Evolutionary conservation across 2,888 invertebrate genomes (phyloP).

Genomic region (Noctuana brunneofusca): DNA sequence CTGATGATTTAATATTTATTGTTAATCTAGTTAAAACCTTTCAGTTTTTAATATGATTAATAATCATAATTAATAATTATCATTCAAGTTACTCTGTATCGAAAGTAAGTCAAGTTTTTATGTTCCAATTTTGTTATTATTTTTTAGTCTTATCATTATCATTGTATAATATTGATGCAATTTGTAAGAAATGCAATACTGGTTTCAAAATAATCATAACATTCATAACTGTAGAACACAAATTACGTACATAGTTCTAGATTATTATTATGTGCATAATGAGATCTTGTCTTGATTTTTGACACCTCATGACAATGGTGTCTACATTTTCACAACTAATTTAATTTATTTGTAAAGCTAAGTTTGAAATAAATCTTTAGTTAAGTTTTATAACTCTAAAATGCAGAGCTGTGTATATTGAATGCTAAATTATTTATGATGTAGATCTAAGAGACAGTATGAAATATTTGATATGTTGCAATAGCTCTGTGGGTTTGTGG

Average conservation of each 20-base stretch:
- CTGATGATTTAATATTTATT: no score
- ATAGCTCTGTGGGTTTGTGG: slow-evolving; percentile 53
- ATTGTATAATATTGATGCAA: no score
- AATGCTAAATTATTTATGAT: slow-evolving; percentile 76
- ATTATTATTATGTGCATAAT: slow-evolving; percentile 23
- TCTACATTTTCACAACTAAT: slow-evolving; percentile 39
- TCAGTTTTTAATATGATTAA: no score
- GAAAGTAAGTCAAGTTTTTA: no score
- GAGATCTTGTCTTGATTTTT: slow-evolving; percentile 40
- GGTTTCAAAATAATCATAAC: no score
- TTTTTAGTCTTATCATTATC: no score
- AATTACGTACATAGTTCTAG: neutral
- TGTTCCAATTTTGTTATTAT: no score
- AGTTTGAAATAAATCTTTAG: slow-evolving; percentile 29
- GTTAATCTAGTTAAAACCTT: no score
- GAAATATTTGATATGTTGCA: slow-evolving; percentile 58
- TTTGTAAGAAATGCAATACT: no score
- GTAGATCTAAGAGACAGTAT: slow-evolving; percentile 58
- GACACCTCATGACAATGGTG: slow-evolving; percentile 33
- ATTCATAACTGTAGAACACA: no score
- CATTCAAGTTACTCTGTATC: no score
- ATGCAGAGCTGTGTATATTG: slow-evolving; percentile 64
- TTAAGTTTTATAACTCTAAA: slow-evolving; percentile 35
- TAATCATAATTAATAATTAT: no score
- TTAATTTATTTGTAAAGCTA: slow-evolving; percentile 39